phyloP scores from a whole-genome alignment of 2,113 vertebrate species.

The Taurulus bubalis region DNA sequence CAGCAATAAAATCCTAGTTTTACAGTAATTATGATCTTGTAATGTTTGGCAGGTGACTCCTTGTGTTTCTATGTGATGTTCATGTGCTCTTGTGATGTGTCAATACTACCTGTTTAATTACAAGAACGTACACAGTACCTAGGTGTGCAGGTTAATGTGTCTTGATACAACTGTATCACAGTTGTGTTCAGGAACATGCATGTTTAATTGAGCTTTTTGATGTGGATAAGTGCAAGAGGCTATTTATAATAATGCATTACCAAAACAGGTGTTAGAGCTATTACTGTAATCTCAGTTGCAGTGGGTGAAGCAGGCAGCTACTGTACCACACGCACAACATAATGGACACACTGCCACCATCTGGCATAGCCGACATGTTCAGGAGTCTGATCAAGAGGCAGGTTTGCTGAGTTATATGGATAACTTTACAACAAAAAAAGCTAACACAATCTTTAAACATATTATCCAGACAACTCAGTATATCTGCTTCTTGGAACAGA shows the following conservation, averaged over 20 bases:
- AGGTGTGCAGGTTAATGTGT: not conserved
- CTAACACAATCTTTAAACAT: not conserved
- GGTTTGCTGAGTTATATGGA: conserved; percentile 6
- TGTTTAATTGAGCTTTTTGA: not conserved
- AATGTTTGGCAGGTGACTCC: not conserved
- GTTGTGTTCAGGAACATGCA: not conserved
- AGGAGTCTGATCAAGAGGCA: conserved; percentile 2
- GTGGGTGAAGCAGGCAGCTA: conserved; percentile 8
- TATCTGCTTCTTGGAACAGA: not conserved
- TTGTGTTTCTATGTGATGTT: not conserved
- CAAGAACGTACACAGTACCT: no score
- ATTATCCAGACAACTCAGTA: not conserved
- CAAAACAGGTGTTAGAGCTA: not conserved
- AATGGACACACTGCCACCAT: conserved; percentile 74
- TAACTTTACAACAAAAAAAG: not conserved
- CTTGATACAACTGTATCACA: not conserved
- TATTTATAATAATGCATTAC: not conserved
- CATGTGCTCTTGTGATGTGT: not conserved
- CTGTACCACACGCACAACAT: conserved; percentile 10
- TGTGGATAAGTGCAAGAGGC: not conserved
- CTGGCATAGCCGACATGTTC: conserved; percentile 43
- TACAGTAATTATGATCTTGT: not conserved
- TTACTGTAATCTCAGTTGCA: conserved; percentile 3
- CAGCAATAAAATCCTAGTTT: not conserved
- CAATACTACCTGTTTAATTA: not conserved